Percentiles rank a stretch among this genome's conserved stretches.
Conservation (phyloP, 2,797 vertebrate genomes). For the Chelidonichthys spinosus region DNA sequence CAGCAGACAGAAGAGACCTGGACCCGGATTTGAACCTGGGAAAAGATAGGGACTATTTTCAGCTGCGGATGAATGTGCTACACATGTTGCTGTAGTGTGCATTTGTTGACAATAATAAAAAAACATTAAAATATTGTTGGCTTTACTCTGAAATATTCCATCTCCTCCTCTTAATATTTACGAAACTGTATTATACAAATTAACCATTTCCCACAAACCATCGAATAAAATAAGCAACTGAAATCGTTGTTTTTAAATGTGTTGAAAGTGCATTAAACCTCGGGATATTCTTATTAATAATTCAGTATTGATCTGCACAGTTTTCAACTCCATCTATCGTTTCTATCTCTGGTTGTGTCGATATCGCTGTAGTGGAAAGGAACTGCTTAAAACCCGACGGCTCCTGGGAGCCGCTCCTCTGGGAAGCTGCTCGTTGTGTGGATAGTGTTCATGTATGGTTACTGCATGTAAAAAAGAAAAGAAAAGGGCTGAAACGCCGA, state of each 20-base stretch:
- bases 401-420: slow-evolving; percentile 36
- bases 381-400: slow-evolving; percentile 12
- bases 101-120: neutral
- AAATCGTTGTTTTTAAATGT: neutral
- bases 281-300: neutral
- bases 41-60: neutral
- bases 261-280: neutral
- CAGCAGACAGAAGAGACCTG: too few relatives aligned
- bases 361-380: slow-evolving; percentile 9
- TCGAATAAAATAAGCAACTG: neutral
- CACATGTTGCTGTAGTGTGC: neutral
- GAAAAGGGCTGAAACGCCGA: slow-evolving; percentile 45
- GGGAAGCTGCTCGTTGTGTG: slow-evolving; percentile 34
- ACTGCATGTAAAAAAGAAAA: slow-evolving; percentile 57
- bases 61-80: neutral
- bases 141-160: neutral
- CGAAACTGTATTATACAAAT: neutral
- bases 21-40: too few relatives aligned
- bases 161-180: neutral
- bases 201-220: neutral
- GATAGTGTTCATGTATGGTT: slow-evolving; percentile 45
- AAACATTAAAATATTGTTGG: neutral
- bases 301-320: too few relatives aligned
- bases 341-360: slow-evolving; percentile 13
- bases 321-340: neutral